These are phyloP conservation scores for Chelonoidis abingdonii DNA, from an alignment of 2,113 vertebrate species.

Conservation along the genomic window DNA sequence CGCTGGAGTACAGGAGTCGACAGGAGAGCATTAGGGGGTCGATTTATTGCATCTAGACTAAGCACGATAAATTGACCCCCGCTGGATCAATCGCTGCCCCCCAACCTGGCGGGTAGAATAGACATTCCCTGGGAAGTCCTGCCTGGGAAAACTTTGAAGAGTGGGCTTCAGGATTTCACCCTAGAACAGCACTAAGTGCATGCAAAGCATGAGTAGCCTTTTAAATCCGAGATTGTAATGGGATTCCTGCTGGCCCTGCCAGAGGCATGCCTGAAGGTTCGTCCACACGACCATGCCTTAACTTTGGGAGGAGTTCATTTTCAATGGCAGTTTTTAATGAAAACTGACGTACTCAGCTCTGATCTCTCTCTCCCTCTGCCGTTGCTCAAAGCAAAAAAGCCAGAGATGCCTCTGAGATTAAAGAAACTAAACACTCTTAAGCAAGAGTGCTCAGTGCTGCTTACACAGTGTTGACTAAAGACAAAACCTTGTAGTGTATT, in stretches of 20 bases:
- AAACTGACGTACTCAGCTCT: not conserved
- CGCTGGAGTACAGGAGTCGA: too few species aligned
- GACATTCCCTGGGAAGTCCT: not conserved
- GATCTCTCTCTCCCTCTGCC: not conserved
- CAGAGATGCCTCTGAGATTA: not conserved
- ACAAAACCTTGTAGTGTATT: not conserved
- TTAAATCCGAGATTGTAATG: not conserved
- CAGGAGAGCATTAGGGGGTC: too few species aligned
- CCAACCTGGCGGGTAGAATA: too few species aligned
- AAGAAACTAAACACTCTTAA: not conserved
- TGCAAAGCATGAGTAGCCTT: not conserved
- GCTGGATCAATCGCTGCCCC: too few species aligned
- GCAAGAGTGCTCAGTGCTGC: not conserved
- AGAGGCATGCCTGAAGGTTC: not conserved
- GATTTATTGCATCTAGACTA: too few species aligned
- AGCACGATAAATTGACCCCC: too few species aligned
- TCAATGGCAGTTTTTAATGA: not conserved
- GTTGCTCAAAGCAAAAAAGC: not conserved
- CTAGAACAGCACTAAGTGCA: not conserved
- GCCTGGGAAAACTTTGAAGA: not conserved
- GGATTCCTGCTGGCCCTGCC: not conserved
- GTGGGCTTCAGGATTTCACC: not conserved
- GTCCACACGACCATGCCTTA: not conserved
- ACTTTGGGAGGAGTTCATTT: not conserved
- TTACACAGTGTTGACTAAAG: not conserved